Percentiles rank a stretch among this genome's conserved stretches.
These are phyloP conservation scores for Hemaris fuciformis DNA, from an alignment of 2,888 invertebrate genomes.

Conservation along the genomic window DNA sequence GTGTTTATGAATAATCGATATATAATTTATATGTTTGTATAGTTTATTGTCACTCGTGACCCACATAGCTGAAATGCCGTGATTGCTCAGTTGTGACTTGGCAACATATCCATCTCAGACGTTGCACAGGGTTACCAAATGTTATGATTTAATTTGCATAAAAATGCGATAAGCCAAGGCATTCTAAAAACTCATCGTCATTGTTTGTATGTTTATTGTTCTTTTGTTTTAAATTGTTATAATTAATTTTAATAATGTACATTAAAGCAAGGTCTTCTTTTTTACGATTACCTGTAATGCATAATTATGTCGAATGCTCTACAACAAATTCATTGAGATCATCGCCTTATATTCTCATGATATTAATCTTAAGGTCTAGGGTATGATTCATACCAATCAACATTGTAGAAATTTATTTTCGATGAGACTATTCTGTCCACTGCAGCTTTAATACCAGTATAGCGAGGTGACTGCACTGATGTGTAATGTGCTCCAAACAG, in stretches of 20 bases:
- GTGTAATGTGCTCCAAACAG: too few relatives aligned
- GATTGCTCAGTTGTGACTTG: slow-evolving; percentile 15
- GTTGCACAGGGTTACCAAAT: slow-evolving; percentile 2
- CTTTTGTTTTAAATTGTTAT: background rate
- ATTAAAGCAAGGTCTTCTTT: too few relatives aligned
- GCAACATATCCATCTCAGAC: slow-evolving; percentile 3
- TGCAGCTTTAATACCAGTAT: too few relatives aligned
- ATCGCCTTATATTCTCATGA: too few relatives aligned
- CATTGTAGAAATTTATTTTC: too few relatives aligned
- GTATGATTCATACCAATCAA: too few relatives aligned
- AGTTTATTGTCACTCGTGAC: slow-evolving; percentile 52
- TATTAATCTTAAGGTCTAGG: too few relatives aligned
- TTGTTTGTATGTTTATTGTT: background rate
- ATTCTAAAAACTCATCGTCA: background rate
- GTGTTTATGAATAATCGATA: background rate
- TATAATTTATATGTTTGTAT: background rate
- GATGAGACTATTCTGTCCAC: too few relatives aligned
- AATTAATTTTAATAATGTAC: background rate
- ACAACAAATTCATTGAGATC: too few relatives aligned
- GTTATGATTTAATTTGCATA: background rate
- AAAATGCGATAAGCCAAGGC: background rate
- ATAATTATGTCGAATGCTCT: too few relatives aligned
- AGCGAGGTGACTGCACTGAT: too few relatives aligned
- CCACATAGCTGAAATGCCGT: slow-evolving; percentile 38
- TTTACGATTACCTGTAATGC: too few relatives aligned